A percentile compares a stretch with the other conserved stretches of the same genome.
Evolutionary conservation across 2,797 vertebrate genomes (phyloP).

Genomic region (Anguilla obscura): DNA sequence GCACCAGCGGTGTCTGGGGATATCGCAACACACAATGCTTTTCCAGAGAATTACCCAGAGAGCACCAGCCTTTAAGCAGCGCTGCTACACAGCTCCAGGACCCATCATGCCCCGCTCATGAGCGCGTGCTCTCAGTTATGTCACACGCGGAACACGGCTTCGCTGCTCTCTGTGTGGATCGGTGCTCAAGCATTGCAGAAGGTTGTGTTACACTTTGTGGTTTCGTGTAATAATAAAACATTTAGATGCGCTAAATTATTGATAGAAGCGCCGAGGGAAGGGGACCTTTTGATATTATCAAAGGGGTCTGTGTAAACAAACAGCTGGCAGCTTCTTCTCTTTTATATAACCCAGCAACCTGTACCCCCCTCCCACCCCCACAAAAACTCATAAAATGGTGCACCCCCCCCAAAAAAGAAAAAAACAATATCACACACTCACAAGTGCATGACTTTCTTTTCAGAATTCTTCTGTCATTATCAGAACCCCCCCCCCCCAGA

Average conservation of each 20-base stretch:
- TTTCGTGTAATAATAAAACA: conserved; percentile 25
- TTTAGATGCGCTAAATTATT: conserved; percentile 26
- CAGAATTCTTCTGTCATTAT: conserved; percentile 36
- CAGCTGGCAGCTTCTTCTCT: conserved; percentile 6
- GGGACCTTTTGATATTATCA: conserved; percentile 20
- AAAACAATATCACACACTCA: not conserved
- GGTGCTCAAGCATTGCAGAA: not conserved
- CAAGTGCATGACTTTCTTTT: conserved; percentile 3
- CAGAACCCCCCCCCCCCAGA: not conserved
- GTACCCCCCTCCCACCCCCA: not conserved
- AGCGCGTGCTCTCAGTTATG: not conserved
- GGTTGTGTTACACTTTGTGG: not conserved
- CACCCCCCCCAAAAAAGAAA: no score
- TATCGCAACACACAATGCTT: not conserved
- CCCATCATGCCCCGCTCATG: not conserved
- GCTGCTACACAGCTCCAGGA: not conserved
- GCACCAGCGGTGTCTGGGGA: not conserved
- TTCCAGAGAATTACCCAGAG: not conserved
- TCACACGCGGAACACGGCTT: not conserved
- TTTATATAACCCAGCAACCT: not conserved
- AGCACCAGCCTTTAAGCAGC: not conserved
- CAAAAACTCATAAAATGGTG: not conserved
- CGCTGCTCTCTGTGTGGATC: not conserved
- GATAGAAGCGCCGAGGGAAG: not conserved
- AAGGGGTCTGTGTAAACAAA: conserved; percentile 32